Evolutionary conservation across 2,797 vertebrate species (phyloP), one percentile per base, ranked within the genome.

Genomic region (Hapalemur alaotrensis): DNA sequence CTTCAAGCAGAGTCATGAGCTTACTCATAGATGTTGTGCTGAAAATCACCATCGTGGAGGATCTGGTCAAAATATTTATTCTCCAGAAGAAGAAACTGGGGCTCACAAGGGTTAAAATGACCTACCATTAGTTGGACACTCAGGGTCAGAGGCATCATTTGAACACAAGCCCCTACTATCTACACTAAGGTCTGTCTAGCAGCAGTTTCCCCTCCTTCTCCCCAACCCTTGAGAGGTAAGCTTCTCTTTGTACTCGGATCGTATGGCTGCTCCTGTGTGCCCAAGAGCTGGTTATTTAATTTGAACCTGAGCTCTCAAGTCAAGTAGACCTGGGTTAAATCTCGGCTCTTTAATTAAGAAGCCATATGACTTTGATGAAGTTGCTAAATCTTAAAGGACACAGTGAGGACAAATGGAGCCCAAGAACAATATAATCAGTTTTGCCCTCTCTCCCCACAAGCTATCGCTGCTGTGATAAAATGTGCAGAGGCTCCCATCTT

Each of bases 81-180:
- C 38, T 91, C 59, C 50, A 88, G 41, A 91, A 96, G 69, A 75
- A 70, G 13, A 83, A 52, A 41, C 30, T 7, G 13, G 76, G 48
- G 38, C 30, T 92, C 35, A 57, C 17, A 75, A n/a, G 61, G 7
- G 18, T 90, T 67, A 41, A 35, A 59, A 15, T 57, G 18, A 72
- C 9, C 25, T 76, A 13, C 2, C 13, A 4, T 35, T 38, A 41
- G 2, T 41, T 18, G 28, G 0, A 4, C 0, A 20, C 5, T 80
- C 3, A 23, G 25, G 14, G 13, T 84, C 22, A 61, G 72, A 78
- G 14, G 50, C 52, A 28, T 28, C 25, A 1, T 46, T 61, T 57
- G 46, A 54, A 48, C 18, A 11, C 4, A 57, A 17, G 41, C n/a
- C 41, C 28, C 25, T 18, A 4, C 32, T 32, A 35, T 35, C n/a